Percentiles rank a stretch among this genome's conserved stretches.
These are phyloP conservation scores for Euplexia lucipara DNA, from an alignment of 2,888 invertebrate genomes.

Conservation along the genomic window DNA sequence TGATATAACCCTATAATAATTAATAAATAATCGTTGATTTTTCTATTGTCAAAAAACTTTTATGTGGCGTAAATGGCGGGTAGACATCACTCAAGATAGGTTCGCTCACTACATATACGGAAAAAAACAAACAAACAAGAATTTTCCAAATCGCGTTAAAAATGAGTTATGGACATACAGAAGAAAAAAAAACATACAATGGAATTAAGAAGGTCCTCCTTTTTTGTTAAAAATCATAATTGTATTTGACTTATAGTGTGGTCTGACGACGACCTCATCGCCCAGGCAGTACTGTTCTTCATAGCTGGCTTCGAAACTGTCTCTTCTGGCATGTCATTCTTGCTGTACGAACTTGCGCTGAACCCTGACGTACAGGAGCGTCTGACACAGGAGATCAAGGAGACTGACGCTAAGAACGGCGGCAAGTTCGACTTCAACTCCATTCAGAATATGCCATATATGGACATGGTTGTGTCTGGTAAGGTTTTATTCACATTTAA, in stretches of 20 bases:
- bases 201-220: too few species aligned
- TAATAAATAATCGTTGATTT: too few species aligned
- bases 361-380: slow-evolving; percentile 91
- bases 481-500: slow-evolving; percentile 28
- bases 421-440: slow-evolving; percentile 87
- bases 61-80: too few species aligned
- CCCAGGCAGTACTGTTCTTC: slow-evolving; percentile 89
- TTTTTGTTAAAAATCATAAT: too few species aligned
- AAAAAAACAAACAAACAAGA: too few species aligned
- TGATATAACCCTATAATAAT: too few species aligned
- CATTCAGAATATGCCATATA: slow-evolving; percentile 89
- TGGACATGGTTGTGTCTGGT: slow-evolving; percentile 92
- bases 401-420: slow-evolving; percentile 79
- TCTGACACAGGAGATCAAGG: slow-evolving; percentile 89
- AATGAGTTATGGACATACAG: too few species aligned
- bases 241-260: slow-evolving; percentile 78
- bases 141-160: too few species aligned
- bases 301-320: slow-evolving; percentile 90
- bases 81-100: too few species aligned
- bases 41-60: too few species aligned
- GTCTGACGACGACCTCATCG: slow-evolving; percentile 83
- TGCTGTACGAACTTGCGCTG: slow-evolving; percentile 90
- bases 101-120: too few species aligned
- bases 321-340: slow-evolving; percentile 85
- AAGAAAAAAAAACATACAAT: too few species aligned